These are phyloP conservation scores for Mustela erminea DNA, from an alignment of 2,797 vertebrate genomes.

Conservation along the genomic window DNA sequence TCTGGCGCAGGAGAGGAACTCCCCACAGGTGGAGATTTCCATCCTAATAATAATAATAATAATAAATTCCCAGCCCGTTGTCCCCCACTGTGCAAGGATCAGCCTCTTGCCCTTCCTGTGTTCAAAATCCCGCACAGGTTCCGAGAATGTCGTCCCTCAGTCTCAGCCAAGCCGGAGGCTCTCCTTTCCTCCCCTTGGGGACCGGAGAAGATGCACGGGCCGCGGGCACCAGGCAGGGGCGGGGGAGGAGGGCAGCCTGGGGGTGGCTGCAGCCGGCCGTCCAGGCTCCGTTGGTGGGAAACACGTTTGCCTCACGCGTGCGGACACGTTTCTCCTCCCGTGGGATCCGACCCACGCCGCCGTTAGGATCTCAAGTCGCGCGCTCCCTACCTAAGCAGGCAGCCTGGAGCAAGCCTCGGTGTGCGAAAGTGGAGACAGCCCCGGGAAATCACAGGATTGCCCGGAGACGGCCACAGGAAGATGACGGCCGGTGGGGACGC, in stretches of 20 bases:
- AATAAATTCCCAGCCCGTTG: neutral
- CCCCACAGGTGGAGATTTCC: neutral
- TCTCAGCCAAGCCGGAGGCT: neutral
- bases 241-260: rapidly evolving
- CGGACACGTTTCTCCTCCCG: neutral
- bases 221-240: neutral
- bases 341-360: neutral
- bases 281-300: rapidly evolving
- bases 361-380: neutral
- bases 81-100: neutral
- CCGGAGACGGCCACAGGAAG: neutral
- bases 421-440: neutral
- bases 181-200: neutral
- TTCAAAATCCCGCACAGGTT: neutral
- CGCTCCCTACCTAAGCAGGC: rapidly evolving
- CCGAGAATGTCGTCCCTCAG: neutral
- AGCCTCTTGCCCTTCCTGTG: neutral
- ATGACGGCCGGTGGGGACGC: rapidly evolving
- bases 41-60: neutral
- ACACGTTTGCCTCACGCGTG: rapidly evolving
- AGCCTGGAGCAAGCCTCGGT: rapidly evolving
- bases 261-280: rapidly evolving
- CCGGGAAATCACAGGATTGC: neutral
- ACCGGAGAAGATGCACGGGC: rapidly evolving
- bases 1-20: neutral